Percentiles rank a stretch among this genome's conserved stretches.
phyloP scores from a whole-genome alignment of 2,113 vertebrate genomes.

The Antechinus stuartii region DNA sequence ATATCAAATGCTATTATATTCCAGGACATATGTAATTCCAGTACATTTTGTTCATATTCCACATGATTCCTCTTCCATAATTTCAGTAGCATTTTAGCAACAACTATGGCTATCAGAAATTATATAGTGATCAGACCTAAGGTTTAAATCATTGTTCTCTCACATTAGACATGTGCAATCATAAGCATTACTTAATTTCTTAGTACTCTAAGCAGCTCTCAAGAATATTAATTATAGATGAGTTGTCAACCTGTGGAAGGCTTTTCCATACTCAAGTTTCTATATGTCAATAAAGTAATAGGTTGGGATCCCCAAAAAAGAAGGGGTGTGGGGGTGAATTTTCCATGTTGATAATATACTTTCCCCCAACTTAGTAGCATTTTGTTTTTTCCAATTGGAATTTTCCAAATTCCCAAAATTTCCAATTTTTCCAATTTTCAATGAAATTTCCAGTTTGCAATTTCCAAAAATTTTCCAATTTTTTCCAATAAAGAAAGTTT shows the following conservation, averaged over 20 bases:
- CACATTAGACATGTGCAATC: background rate
- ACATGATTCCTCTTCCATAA: constrained; percentile 53
- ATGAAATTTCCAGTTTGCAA: too few species aligned
- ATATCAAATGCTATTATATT: constrained; percentile 46
- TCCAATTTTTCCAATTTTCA: too few species aligned
- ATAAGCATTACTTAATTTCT: background rate
- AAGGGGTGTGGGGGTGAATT: background rate
- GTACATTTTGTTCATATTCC: constrained; percentile 46
- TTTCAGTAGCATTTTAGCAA: constrained; percentile 18
- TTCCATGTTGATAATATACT: background rate
- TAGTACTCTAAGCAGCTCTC: background rate
- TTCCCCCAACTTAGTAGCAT: too few species aligned
- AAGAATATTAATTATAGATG: background rate
- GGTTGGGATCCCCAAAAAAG: background rate
- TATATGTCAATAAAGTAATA: background rate
- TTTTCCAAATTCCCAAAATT: too few species aligned
- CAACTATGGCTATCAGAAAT: constrained; percentile 6
- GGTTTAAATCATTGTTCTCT: background rate
- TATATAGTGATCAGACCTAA: background rate
- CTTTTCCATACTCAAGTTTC: background rate
- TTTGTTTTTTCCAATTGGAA: too few species aligned
- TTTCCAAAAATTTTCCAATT: too few species aligned
- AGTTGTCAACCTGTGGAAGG: background rate
- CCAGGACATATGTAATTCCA: constrained; percentile 14
- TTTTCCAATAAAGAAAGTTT: too few species aligned